These are phyloP conservation scores for Orthonyx spaldingii DNA, from an alignment of 2,113 vertebrate species.

Conservation along the genomic window DNA sequence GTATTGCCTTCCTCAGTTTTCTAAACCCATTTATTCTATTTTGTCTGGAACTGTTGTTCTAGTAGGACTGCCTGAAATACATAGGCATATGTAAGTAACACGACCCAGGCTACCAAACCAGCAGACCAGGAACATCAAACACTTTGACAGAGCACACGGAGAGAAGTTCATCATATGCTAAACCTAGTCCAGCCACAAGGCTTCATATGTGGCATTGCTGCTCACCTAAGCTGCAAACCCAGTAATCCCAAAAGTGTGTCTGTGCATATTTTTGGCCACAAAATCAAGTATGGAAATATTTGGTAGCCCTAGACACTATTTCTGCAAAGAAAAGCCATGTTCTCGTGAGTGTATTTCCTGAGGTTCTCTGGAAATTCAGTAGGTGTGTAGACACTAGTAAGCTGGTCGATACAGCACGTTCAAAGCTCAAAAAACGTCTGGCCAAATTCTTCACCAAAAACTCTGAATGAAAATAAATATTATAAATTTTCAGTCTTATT, in stretches of 20 bases:
- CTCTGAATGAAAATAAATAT: neutral
- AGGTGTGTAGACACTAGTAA: neutral
- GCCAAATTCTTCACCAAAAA: neutral
- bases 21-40: neutral
- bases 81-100: neutral
- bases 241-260: neutral
- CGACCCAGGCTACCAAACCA: neutral
- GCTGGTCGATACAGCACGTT: neutral
- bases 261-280: neutral
- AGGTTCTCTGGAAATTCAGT: neutral
- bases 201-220: neutral
- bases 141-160: neutral
- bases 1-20: neutral
- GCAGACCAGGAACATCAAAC: neutral
- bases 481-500: neutral
- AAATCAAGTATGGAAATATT: accelerated
- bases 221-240: neutral
- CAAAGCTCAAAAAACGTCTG: neutral
- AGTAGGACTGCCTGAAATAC: neutral
- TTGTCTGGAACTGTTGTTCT: neutral
- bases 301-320: neutral
- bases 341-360: neutral
- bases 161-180: neutral
- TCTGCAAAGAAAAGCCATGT: neutral
- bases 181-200: neutral